These are phyloP conservation scores for Corapipo altera DNA, from an alignment of 2,113 vertebrate genomes.

Conservation along the genomic window DNA sequence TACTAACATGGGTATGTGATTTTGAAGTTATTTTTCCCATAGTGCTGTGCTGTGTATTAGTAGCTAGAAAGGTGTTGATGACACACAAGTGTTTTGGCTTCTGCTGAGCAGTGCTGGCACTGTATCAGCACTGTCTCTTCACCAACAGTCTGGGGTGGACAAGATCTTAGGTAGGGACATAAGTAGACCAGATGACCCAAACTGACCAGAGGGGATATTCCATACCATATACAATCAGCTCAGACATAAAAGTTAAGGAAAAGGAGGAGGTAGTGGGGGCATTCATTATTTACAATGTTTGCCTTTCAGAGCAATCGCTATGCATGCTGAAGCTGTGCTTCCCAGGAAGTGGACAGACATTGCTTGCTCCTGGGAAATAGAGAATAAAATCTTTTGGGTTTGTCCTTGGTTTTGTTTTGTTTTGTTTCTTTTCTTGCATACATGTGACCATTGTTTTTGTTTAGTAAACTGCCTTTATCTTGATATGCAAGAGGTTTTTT, in stretches of 20 bases:
- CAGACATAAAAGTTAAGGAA: neutral
- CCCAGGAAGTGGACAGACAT: rapidly evolving
- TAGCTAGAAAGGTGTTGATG: neutral
- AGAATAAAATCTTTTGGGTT: neutral
- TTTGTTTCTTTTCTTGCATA: neutral
- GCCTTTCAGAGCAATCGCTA: neutral
- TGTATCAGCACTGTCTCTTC: neutral
- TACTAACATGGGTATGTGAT: neutral
- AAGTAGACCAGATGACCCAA: neutral
- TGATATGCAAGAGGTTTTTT: neutral
- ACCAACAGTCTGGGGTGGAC: rapidly evolving
- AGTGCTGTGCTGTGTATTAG: neutral
- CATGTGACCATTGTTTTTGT: neutral
- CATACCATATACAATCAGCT: too few relatives aligned
- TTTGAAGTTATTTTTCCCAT: neutral
- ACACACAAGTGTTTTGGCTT: neutral
- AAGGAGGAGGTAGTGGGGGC: neutral
- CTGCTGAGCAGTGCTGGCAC: neutral
- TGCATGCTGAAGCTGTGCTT: neutral
- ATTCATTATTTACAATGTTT: neutral
- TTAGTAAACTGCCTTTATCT: neutral
- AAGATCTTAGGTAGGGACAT: neutral
- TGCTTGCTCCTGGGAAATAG: neutral
- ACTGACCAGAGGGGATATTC: neutral
- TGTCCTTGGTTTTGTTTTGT: neutral